These are phyloP conservation scores for Nematolebias whitei DNA, from an alignment of 2,113 vertebrate genomes.

Conservation along the genomic window DNA sequence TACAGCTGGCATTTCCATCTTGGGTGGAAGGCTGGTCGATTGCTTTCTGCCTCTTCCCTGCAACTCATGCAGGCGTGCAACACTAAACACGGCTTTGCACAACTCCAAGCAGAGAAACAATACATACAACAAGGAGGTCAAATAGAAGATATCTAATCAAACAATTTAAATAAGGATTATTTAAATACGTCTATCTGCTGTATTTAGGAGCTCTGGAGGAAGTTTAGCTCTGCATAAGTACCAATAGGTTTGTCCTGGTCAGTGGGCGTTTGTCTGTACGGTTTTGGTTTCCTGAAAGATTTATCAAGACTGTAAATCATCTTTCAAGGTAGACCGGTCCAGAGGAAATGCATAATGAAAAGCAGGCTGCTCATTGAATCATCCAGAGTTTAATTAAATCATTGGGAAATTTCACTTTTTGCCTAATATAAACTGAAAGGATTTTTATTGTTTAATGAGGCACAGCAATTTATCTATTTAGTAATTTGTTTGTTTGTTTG, in stretches of 20 bases:
- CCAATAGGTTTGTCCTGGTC: too few species aligned
- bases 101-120: slow-evolving; percentile 6
- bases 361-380: background rate
- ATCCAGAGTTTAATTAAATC: background rate
- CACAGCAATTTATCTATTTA: too few species aligned
- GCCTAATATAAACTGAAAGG: background rate
- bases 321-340: background rate
- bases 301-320: background rate
- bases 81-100: slow-evolving; percentile 23
- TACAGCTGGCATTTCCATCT: slow-evolving; percentile 67
- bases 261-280: too few species aligned
- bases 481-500: too few species aligned
- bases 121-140: slow-evolving; percentile 16
- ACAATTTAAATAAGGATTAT: background rate
- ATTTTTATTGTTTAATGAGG: background rate
- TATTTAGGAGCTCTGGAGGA: too few species aligned
- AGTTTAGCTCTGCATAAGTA: too few species aligned
- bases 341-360: background rate
- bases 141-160: slow-evolving; percentile 50
- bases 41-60: slow-evolving; percentile 51
- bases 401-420: background rate
- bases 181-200: too few species aligned
- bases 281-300: background rate
- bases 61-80: slow-evolving; percentile 27
- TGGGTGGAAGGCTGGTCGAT: slow-evolving; percentile 56